These are phyloP conservation scores for Heliconius melpomene DNA, from an alignment of 1,140 invertebrate species.

Conservation along the genomic window DNA sequence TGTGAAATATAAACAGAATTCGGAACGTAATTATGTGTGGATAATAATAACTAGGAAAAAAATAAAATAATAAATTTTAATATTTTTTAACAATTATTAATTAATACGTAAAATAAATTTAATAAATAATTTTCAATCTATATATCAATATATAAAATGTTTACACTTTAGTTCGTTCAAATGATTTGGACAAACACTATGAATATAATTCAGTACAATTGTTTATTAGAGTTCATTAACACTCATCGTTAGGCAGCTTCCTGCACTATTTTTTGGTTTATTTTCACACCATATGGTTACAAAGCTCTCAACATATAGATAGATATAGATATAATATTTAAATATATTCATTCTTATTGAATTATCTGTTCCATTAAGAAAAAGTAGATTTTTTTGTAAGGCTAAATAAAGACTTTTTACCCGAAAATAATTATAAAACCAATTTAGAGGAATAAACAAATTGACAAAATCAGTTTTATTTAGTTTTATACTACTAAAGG, in stretches of 20 bases:
- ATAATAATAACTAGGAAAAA: too few species aligned
- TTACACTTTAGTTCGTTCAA: neutral
- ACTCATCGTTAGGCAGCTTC: constrained; percentile 25
- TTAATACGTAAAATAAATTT: neutral
- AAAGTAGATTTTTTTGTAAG: too few species aligned
- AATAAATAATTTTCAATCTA: neutral
- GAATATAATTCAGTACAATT: constrained; percentile 1
- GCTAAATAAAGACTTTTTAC: too few species aligned
- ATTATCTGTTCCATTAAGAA: too few species aligned
- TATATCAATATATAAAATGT: neutral
- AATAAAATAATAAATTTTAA: too few species aligned
- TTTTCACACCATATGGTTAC: neutral
- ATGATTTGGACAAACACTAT: constrained; percentile 4
- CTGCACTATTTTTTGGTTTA: constrained; percentile 19
- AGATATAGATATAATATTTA: neutral
- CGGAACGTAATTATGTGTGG: too few species aligned
- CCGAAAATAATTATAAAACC: too few species aligned
- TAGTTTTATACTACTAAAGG: too few species aligned
- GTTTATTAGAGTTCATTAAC: constrained; percentile 26
- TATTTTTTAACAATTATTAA: too few species aligned
- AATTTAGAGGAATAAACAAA: too few species aligned
- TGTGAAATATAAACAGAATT: too few species aligned
- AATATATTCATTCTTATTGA: neutral
- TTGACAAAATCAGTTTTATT: too few species aligned
- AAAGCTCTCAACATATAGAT: neutral